These are phyloP conservation scores for Poeciliopsis occidentalis DNA, from an alignment of 2,113 vertebrate genomes.

Conservation along the genomic window DNA sequence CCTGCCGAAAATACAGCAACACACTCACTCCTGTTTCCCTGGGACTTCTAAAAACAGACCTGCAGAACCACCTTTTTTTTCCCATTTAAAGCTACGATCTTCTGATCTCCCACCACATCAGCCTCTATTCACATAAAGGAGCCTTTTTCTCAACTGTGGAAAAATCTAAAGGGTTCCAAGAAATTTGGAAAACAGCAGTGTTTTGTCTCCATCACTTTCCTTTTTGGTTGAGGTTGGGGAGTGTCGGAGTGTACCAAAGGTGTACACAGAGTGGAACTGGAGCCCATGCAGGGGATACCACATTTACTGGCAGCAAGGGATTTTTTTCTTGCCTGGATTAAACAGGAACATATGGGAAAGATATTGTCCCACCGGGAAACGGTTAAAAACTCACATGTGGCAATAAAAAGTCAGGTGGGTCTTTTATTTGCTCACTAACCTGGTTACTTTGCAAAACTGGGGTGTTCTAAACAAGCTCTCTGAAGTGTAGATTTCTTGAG, in stretches of 20 bases:
- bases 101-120: constrained; percentile 45
- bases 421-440: background rate
- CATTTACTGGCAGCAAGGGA: background rate
- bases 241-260: constrained; percentile 26
- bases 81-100: constrained; percentile 33
- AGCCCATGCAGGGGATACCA: constrained; percentile 15
- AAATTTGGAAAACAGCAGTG: constrained; percentile 47
- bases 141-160: constrained; percentile 52
- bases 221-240: constrained; percentile 24
- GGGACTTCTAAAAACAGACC: constrained; percentile 60
- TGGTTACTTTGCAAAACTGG: too few species aligned
- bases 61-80: constrained; percentile 46
- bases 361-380: background rate
- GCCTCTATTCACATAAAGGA: constrained; percentile 58
- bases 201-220: constrained; percentile 38
- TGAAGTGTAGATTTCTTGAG: too few species aligned
- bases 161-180: constrained; percentile 19
- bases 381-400: background rate
- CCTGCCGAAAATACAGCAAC: constrained; percentile 47
- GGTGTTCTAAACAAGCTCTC: too few species aligned
- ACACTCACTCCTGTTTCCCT: constrained; percentile 36
- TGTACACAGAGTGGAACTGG: constrained; percentile 27
- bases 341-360: constrained; percentile 4
- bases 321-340: background rate
- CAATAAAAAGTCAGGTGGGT: background rate